Evolutionary conservation across 1,140 invertebrate genomes (phyloP), one percentile per base, ranked within the genome.

Genomic region (Aphis gossypii): DNA sequence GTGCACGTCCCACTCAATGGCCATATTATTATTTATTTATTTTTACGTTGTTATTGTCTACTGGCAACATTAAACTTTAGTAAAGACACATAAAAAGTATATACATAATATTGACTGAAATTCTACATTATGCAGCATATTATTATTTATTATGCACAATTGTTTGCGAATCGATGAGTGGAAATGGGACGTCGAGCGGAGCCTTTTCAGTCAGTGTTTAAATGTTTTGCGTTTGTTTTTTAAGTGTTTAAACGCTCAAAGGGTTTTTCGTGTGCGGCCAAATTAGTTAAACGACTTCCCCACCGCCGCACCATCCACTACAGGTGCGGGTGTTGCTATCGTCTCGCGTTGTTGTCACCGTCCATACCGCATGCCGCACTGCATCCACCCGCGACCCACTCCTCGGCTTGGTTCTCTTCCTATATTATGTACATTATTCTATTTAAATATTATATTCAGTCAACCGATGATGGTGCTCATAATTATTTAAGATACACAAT

Each of bases 211-310:
- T 35, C n/a, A 30, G 51, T 88, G 8, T 88, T 48, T 46, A 87
- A 87, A 87, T 46, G 44, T 87, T 48, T 5, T 48, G 35, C 35
- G 51, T 90, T 68, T 25, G 54, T 44, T 90, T 90, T 90, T 68
- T 56, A 54, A 89, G 88, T 56, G n/a, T 54, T 35, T 68, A 90
- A 90, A 90, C 56, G 54, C 54, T 90, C 89, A 60, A 90, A 44
- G 56, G 89, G 89, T 30, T 44, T 60, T 44, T n/a, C 54, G 56
- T 30, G 54, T n/a, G 54, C 54, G 56, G 89, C 38, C 41, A 68
- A 90, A 90, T 90, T 90, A 44, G 89, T 68, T 90, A 44, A 60
- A 44, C 54, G 38, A 90, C 89, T 90, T 68, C 56, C 38, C 89
- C 54, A 20, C 89, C 54, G 5, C 51, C 38, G 35, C 56, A 9